Base-by-base conservation (phyloP, 2,888 invertebrate genomes). In the Sinopyrophorus schimmeli region DNA sequence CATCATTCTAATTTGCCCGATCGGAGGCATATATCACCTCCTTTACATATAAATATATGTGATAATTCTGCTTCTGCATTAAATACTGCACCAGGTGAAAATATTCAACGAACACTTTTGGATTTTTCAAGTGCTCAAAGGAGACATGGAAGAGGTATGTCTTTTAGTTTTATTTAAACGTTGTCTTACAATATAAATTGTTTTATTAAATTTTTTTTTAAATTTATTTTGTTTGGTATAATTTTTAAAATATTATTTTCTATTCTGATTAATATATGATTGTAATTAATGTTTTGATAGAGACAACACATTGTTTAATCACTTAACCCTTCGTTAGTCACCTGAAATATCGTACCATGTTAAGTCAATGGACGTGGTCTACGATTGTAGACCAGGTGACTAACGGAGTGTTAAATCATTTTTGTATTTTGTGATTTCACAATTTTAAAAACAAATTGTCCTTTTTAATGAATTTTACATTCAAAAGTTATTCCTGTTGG, bases 21-120 rank as follows among this genome's bases (percentile, higher is more conserved):
- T 54, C 62, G 72, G 4, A 66, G 72, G 5, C 74, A 74, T 56
- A 74, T 77, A 55, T 77, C 79, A 9, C 79, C 80, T 11, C 79
- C 79, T 14, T 66, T 80, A 47, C 78, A 77, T 64, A 77, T 80
- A 62, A 79, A 78, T 62, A 75, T 79, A 54, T 79, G 78, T 62
- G 77, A 77, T 21, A 72, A 67, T 52, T 53, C 68, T 11, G 58
- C 66, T 9, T 62, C 63, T 14, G 55, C 69, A 37, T 53, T 69
- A 53, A 66, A 59, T 15, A 54, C 66, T 5, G 62, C 70, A 1
- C 63, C 60, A 37, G 39, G 63, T n/a, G 71, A 71, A 30, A 61
- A 59, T 10, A 55, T 70, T 46, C 68, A 67, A 41, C 64, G 71
- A 43, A 65, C 62, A 20, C 55, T 71, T 55, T 65, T 73, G 59